These are phyloP conservation scores for Rotaria sp. DNA, from an alignment of 2,888 invertebrate genomes.

Conservation along the genomic window DNA sequence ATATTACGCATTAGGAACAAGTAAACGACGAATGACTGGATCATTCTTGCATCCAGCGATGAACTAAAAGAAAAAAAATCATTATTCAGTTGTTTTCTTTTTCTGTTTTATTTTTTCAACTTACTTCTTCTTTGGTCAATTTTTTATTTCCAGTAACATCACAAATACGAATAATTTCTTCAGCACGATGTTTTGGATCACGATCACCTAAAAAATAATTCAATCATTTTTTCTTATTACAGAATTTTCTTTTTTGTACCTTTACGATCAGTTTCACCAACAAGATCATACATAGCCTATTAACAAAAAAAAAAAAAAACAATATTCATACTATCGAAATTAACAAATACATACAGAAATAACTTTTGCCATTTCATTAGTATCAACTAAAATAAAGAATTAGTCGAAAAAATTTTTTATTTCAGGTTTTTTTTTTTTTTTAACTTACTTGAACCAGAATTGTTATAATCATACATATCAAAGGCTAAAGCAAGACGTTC, in stretches of 20 bases:
- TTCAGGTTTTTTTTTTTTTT: background rate
- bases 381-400: background rate
- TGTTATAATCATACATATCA: constrained; percentile 27
- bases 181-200: constrained; percentile 1
- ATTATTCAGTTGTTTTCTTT: background rate
- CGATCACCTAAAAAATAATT: background rate
- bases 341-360: background rate
- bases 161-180: constrained; percentile 26
- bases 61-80: background rate
- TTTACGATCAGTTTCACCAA: constrained; percentile 21
- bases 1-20: background rate
- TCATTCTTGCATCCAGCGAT: background rate
- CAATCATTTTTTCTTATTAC: background rate
- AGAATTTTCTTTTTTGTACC: background rate
- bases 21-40: constrained; percentile 20
- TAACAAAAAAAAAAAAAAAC: background rate
- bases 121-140: constrained; percentile 20
- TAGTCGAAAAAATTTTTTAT: background rate
- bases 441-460: background rate
- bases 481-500: constrained; percentile 20
- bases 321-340: no score
- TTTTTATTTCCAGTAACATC: constrained; percentile 27
- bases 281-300: constrained; percentile 23
- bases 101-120: background rate
- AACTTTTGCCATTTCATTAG: constrained; percentile 22